Base-by-base conservation (phyloP, 2,888 invertebrate genomes). In the Ectemnius continuus region DNA sequence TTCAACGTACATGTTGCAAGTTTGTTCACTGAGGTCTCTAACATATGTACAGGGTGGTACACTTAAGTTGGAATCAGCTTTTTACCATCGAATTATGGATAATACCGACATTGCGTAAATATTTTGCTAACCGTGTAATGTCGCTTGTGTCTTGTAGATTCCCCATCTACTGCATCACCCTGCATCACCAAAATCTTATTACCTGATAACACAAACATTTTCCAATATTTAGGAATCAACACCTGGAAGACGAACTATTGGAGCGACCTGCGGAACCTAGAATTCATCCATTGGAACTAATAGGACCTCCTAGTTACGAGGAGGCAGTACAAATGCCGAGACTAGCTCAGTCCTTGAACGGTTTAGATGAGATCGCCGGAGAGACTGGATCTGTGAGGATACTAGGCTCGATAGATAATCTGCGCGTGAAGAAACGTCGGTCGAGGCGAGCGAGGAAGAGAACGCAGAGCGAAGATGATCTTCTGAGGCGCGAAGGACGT, bases 261-360 rank as follows among this genome's bases (percentile, higher is more conserved):
- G 84, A 83, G 4, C 78, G 73, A 58, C 60, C 74, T 6, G 81
- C 85, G 14, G 95, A 95, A 88, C 94, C 94, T 0, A 92, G 95
- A 81, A 88, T 90, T 58, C 84, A 90, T 76, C 91, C 91, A 0
- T 62, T 88, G 28, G 95, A 95, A 90, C 88, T 93, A 63, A 92
- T 94, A 45, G 93, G 94, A 71, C 94, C 96, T 48, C 96, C 96
- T 0, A 94, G 94, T 2, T 96, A 96, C 85, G 94, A 94, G 83
- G 96, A 96, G 91, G 96, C 96, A 46, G 92, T 96, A 69, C 92
- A 94, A 20, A 94, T 96, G 94, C 95, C 95, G 1, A 94, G 94
- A 86, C 85, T 95, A 52, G 94, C 88, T 1, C 89, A 85, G 11
- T 91, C 91, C 2, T 76, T 90, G 70, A 89, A 91, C 70, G 87